Conservation (phyloP, 1,140 invertebrate genomes). For the honey bee (Apis mellifera) region DNA sequence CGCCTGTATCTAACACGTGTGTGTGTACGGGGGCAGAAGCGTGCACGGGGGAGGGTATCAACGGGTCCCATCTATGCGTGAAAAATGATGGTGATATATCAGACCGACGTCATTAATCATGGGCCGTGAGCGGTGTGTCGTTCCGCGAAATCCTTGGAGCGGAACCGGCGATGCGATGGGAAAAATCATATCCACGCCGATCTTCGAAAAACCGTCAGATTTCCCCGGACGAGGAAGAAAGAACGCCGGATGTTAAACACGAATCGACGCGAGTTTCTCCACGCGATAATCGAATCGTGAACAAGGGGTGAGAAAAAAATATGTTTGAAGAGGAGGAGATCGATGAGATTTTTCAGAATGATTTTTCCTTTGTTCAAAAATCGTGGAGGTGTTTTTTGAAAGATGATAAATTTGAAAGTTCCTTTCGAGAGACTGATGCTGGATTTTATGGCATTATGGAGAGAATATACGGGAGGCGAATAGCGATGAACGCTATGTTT, state of each 20-base stretch:
- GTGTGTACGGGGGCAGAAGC: not conserved
- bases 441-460: too few species aligned
- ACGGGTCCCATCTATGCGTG: slow-evolving; percentile 72
- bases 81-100: slow-evolving; percentile 76
- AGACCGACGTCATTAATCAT: slow-evolving; percentile 72
- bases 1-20: not conserved
- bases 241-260: not conserved
- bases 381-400: not conserved
- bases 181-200: slow-evolving; percentile 61
- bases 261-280: not conserved
- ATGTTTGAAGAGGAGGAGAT: not conserved
- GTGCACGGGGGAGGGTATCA: slow-evolving; percentile 61
- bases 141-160: slow-evolving; percentile 65
- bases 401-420: not conserved
- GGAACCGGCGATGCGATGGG: slow-evolving; percentile 56
- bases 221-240: not conserved
- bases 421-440: too few species aligned
- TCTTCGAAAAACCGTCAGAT: slow-evolving; percentile 25
- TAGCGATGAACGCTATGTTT: too few species aligned
- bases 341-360: not conserved
- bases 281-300: slow-evolving; percentile 17
- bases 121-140: slow-evolving; percentile 54
- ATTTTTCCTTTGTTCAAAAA: not conserved
- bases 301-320: not conserved
- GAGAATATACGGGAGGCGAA: too few species aligned